These are phyloP conservation scores for Tokudaia muenninki DNA, from an alignment of 2,797 vertebrate species.

Conservation along the genomic window DNA sequence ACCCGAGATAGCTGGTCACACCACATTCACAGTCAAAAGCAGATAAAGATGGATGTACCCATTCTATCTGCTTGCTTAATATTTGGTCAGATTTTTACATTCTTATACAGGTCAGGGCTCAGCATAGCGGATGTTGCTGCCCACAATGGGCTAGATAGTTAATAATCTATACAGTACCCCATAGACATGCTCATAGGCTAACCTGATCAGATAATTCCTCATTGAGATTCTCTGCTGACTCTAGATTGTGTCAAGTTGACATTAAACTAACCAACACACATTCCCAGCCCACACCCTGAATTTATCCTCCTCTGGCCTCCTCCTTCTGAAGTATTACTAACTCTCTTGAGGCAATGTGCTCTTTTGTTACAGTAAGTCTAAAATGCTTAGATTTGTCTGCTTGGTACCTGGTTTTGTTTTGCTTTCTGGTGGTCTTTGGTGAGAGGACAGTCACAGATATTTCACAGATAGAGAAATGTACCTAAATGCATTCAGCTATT, in stretches of 20 bases:
- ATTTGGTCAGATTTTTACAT: background rate
- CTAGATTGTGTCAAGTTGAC: background rate
- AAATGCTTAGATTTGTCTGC: background rate
- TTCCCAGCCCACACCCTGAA: background rate
- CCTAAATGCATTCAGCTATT: background rate
- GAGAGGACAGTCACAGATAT: background rate
- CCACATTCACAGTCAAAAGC: background rate
- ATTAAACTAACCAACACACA: too few species aligned
- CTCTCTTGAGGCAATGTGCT: background rate
- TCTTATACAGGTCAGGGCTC: background rate
- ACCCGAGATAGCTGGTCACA: background rate
- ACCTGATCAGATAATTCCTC: background rate
- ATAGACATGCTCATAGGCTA: background rate
- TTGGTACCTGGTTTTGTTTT: background rate
- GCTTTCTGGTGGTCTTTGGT: background rate
- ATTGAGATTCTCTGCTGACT: background rate
- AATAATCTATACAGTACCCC: background rate
- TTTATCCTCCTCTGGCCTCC: background rate
- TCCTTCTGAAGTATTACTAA: background rate
- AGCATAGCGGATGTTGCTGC: background rate
- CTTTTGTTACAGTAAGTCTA: background rate
- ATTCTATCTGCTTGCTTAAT: background rate
- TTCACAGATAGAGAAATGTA: slow-evolving; percentile 28
- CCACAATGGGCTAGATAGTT: background rate
- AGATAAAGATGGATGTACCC: background rate